These are phyloP conservation scores for Gisinianus flammeolus DNA, from an alignment of 2,888 invertebrate genomes.

Conservation along the genomic window DNA sequence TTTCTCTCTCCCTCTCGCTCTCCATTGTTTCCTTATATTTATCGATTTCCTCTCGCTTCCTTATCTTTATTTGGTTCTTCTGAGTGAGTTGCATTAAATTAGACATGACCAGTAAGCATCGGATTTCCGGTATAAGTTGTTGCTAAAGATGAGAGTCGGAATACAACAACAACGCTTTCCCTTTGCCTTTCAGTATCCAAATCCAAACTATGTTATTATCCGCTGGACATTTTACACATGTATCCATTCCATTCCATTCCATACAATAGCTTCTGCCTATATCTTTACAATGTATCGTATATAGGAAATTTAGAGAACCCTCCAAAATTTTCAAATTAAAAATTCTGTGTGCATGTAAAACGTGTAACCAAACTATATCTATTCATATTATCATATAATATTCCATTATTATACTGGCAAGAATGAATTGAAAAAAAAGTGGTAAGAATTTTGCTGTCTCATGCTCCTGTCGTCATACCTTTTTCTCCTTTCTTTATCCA, in stretches of 20 bases:
- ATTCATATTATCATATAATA: not conserved
- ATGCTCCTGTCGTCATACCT: conserved; percentile 31
- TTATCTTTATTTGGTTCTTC: not conserved
- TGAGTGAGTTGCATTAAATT: conserved; percentile 32
- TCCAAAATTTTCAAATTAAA: too few relatives aligned
- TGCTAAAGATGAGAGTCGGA: conserved; percentile 4
- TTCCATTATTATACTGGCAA: too few relatives aligned
- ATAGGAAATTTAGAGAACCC: too few relatives aligned
- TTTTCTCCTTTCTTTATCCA: conserved; percentile 2
- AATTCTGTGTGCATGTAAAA: too few relatives aligned
- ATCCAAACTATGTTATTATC: not conserved
- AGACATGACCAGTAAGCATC: conserved; percentile 46
- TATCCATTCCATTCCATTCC: not conserved
- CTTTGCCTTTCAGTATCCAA: not conserved
- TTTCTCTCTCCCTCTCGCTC: not conserved
- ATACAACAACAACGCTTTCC: not conserved
- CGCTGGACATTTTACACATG: not conserved
- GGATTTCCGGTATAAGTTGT: conserved; percentile 43
- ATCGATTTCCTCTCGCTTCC: not conserved
- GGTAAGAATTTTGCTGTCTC: conserved; percentile 24
- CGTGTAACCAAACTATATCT: too few relatives aligned
- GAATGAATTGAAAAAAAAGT: not conserved
- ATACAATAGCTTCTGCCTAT: not conserved
- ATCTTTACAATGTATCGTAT: too few relatives aligned
- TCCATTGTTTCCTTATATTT: not conserved